These are phyloP conservation scores for Emydocephalus ijimae DNA, from an alignment of 2,113 vertebrate species.

Conservation along the genomic window DNA sequence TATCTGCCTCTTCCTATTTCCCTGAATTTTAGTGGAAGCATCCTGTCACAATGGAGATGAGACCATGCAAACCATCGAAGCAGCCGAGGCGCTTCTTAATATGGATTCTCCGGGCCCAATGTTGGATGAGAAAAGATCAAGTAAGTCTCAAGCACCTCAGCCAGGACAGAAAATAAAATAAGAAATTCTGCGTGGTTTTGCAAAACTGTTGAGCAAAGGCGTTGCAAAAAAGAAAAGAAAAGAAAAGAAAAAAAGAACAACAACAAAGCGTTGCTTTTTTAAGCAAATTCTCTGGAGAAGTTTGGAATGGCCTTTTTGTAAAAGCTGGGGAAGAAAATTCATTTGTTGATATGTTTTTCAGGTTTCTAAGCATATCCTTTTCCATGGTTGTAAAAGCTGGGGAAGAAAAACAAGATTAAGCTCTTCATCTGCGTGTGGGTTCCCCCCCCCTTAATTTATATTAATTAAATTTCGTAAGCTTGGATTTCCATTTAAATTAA, in stretches of 20 bases:
- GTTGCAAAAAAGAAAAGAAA: background rate
- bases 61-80: conserved; percentile 89
- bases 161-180: conserved; percentile 5
- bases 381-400: background rate
- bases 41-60: conserved; percentile 88
- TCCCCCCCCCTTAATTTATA: background rate
- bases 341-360: background rate
- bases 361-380: background rate
- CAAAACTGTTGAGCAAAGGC: background rate
- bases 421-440: background rate
- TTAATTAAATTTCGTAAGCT: background rate
- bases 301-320: background rate
- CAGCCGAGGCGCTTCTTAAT: conserved; percentile 88
- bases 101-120: conserved; percentile 85
- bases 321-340: background rate
- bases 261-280: background rate
- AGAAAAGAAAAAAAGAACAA: too few species aligned
- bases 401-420: background rate
- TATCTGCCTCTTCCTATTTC: background rate
- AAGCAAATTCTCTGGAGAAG: background rate
- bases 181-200: background rate
- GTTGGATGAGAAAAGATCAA: conserved; percentile 83
- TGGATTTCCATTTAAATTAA: background rate
- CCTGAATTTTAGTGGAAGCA: conserved; percentile 78
- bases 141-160: conserved; percentile 69